These are phyloP conservation scores for Neomorphus geoffroyi DNA, from an alignment of 2,797 vertebrate genomes.

Conservation along the genomic window DNA sequence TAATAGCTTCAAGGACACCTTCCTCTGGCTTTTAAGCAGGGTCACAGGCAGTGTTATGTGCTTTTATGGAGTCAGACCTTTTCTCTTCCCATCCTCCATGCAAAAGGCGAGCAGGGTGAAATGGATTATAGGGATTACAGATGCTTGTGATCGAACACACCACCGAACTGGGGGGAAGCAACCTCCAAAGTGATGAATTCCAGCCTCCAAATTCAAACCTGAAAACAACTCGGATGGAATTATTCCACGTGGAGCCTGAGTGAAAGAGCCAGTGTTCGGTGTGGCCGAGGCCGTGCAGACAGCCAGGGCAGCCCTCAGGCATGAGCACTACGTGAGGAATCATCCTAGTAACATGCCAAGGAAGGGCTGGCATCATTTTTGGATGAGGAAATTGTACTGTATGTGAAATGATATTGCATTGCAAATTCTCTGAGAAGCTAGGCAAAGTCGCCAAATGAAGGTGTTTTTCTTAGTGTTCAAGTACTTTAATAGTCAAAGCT, in stretches of 20 bases:
- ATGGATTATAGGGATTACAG: conserved; percentile 38
- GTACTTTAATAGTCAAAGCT: background rate
- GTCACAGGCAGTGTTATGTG: background rate
- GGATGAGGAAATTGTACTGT: background rate
- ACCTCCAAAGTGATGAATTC: conserved; percentile 30
- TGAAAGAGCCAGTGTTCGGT: background rate
- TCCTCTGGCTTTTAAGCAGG: conserved; percentile 18
- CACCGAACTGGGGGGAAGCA: background rate
- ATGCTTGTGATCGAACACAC: background rate
- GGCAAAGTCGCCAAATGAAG: background rate
- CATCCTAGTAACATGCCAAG: background rate
- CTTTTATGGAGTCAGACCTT: background rate
- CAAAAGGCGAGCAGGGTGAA: background rate
- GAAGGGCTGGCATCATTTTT: background rate
- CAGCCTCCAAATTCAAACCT: background rate
- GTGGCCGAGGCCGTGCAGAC: rapidly evolving
- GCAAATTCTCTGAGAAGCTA: background rate
- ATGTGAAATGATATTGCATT: background rate
- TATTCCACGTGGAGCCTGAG: background rate
- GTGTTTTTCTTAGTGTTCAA: background rate
- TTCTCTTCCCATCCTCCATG: conserved; percentile 2
- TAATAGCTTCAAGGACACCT: conserved; percentile 51
- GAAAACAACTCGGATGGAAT: background rate
- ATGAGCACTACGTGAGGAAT: background rate
- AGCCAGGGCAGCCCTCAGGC: background rate